Conservation (phyloP, 2,113 vertebrate genomes). For the Geococcyx californianus region DNA sequence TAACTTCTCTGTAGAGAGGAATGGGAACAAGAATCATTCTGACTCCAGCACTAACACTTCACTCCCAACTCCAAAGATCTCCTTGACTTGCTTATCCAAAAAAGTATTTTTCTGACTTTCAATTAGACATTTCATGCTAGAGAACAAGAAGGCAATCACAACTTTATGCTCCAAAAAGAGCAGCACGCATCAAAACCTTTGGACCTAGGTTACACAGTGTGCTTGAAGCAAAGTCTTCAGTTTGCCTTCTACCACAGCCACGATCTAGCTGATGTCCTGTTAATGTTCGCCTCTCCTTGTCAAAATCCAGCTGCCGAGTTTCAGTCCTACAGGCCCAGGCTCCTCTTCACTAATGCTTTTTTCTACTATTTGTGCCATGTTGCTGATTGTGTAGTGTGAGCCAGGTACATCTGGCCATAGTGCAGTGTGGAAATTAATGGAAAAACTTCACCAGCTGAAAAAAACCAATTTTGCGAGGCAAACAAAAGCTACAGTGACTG, state of each 20-base stretch:
- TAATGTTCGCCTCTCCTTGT: background rate
- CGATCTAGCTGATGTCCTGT: background rate
- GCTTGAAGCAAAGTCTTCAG: background rate
- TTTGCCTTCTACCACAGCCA: background rate
- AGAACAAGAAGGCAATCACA: background rate
- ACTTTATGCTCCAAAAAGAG: background rate
- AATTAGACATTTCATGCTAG: background rate
- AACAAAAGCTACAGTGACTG: background rate
- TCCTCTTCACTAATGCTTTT: too few species aligned
- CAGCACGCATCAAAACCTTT: background rate
- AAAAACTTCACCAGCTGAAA: background rate
- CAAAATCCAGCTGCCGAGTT: background rate
- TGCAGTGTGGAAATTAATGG: background rate
- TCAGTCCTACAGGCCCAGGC: background rate
- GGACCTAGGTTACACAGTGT: background rate
- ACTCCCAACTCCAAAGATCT: background rate
- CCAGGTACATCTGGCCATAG: background rate
- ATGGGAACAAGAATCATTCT: background rate
- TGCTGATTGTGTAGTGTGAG: background rate
- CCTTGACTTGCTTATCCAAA: background rate
- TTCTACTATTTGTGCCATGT: background rate
- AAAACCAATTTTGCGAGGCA: background rate
- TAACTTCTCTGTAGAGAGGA: background rate
- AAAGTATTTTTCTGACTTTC: background rate
- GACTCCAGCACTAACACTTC: background rate